Conservation (phyloP, 2,888 invertebrate species). For the Cephus pygmeus region DNA sequence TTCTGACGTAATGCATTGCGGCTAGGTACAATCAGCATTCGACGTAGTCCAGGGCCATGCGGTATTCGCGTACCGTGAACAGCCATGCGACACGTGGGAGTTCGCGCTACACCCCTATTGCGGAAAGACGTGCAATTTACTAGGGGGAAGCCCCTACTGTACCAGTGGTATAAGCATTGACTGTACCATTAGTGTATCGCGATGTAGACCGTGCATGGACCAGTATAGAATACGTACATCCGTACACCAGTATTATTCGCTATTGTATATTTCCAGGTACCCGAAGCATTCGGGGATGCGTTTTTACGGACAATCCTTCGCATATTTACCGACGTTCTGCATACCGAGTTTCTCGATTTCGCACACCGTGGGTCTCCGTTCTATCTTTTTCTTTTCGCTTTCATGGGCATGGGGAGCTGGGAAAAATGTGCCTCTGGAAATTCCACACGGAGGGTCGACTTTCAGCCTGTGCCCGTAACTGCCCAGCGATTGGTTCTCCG, state of each 20-base stretch:
- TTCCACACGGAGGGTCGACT: too few relatives aligned
- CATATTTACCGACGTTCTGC: background rate
- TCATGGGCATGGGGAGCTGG: background rate
- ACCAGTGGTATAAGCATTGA: background rate
- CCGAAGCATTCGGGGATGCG: background rate
- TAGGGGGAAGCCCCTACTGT: background rate
- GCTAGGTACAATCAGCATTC: constrained; percentile 47
- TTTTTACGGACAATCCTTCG: background rate
- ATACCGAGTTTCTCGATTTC: background rate
- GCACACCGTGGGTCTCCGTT: background rate
- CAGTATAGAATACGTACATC: background rate
- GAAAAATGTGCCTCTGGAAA: too few relatives aligned
- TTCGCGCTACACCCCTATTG: background rate
- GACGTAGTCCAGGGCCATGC: constrained; percentile 25
- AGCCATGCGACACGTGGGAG: background rate
- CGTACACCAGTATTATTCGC: background rate
- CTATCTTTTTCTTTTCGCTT: constrained; percentile 6
- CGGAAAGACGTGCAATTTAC: background rate
- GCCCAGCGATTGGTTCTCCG: too few relatives aligned
- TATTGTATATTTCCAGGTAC: too few relatives aligned
- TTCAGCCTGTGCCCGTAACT: too few relatives aligned
- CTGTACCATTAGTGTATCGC: background rate
- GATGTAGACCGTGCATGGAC: background rate
- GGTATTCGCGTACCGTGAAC: background rate
- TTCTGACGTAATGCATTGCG: constrained; percentile 40